Evolutionary conservation across 2,797 vertebrate genomes (phyloP).

Genomic region (Aphelocoma californica): DNA sequence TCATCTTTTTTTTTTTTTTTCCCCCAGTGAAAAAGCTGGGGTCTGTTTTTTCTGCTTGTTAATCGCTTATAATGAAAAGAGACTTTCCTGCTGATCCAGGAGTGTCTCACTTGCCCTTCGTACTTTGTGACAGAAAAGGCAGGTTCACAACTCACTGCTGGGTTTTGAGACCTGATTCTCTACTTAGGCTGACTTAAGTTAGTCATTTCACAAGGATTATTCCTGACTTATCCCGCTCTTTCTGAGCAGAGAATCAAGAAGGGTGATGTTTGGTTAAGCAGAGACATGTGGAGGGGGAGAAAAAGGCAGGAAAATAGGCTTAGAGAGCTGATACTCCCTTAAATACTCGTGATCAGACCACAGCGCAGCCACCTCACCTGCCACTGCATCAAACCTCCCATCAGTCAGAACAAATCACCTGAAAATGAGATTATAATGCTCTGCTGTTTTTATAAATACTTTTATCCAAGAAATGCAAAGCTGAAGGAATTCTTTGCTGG

Average conservation of each 20-base stretch:
- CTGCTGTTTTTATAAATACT: neutral
- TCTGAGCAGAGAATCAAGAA: neutral
- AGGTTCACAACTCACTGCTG: neutral
- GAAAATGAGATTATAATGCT: neutral
- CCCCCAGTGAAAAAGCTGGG: neutral
- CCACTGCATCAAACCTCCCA: neutral
- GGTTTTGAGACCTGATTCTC: neutral
- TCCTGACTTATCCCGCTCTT: neutral
- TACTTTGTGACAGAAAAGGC: neutral
- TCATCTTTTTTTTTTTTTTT: neutral
- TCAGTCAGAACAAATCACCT: neutral
- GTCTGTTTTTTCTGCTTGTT: neutral
- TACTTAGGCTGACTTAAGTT: neutral
- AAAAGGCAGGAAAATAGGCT: neutral
- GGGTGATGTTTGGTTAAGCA: neutral
- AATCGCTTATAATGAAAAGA: neutral
- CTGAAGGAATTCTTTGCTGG: conserved; percentile 35
- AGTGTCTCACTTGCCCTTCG: neutral
- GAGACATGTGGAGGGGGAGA: neutral
- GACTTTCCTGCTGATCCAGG: neutral
- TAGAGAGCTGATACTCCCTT: neutral
- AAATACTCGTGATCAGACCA: neutral
- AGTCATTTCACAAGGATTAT: neutral
- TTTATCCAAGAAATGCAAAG: conserved; percentile 20
- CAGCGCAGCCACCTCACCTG: neutral